Base-by-base conservation (phyloP, 92 coral and sea anemone species). In the Phenganax marumi region DNA sequence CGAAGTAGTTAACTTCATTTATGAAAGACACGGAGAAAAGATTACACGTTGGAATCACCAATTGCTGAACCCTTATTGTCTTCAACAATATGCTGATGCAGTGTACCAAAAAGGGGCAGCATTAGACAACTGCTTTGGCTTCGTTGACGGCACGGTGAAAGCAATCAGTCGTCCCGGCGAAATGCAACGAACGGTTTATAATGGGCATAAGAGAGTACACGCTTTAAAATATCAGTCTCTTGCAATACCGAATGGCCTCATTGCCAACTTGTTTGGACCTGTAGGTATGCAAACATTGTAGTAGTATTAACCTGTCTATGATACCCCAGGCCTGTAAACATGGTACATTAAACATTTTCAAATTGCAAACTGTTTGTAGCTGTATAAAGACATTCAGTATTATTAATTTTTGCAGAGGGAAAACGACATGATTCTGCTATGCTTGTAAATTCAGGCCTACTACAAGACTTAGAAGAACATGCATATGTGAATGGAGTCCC, bases 1-100 rank as follows among this genome's bases (percentile, higher is more conserved):
- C 7, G 39, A 8, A 70, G 19, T 70, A 0, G 75, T 70, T 2
- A 39, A 70, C 17, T 70, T 70, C 17, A 70, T 70, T 17, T 70
- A 70, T 46, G 75, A 70, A 8, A 8, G 17, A 68, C 74, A 68
- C 14, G 74, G 73, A 22, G 47, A 66, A 66, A 66, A 17, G 60
- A 54, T 54, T 54, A 54, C 60, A 54, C 63, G 63, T 56, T 56
- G 63, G 63, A 56, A 56, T 2, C 63, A 56, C 63, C 63, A 56
- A 56, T 56, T 56, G 7, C 63, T 56, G n/a, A 56, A 68, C 49
- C 52, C 52, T 10, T n/a, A 70, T n/a, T 18, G 52, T 24, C 51
- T 70, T 68, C 63, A 68, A 68, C 73, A 68, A 68, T 68, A 68
- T 68, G 73, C 73, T 68, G 50, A 68, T 68, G 73, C 73, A 23